Evolutionary conservation across 2,888 invertebrate species (phyloP).

Genomic region (Prenolepis imparis): DNA sequence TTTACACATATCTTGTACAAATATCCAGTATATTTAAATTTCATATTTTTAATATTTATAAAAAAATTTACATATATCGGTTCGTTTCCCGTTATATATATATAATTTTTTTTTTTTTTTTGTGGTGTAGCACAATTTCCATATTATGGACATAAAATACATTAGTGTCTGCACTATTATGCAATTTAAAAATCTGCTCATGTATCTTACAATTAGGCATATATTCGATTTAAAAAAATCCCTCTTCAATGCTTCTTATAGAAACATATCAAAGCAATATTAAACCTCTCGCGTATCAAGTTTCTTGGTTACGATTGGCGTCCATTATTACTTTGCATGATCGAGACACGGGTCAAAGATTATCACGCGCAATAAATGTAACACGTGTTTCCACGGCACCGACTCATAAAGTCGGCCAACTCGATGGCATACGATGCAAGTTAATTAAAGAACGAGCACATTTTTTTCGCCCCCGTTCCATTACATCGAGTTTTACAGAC

Average conservation of each 20-base stretch:
- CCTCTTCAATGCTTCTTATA: background rate
- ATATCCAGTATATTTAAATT: background rate
- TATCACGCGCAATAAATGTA: slow-evolving; percentile 71
- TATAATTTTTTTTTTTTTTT: too few species aligned
- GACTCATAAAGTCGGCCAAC: slow-evolving; percentile 61
- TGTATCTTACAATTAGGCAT: background rate
- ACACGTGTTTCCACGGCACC: slow-evolving; percentile 61
- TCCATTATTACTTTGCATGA: slow-evolving; percentile 66
- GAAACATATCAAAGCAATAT: slow-evolving; percentile 33
- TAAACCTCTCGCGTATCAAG: slow-evolving; percentile 75
- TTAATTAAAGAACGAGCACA: slow-evolving; percentile 70
- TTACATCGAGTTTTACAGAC: slow-evolving; percentile 12
- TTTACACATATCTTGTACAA: background rate
- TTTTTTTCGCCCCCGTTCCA: slow-evolving; percentile 21
- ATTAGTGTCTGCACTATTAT: background rate
- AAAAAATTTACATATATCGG: slow-evolving; percentile 4
- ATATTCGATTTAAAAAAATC: background rate
- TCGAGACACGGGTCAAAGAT: slow-evolving; percentile 71
- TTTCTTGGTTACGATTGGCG: slow-evolving; percentile 73
- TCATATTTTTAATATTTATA: slow-evolving; percentile 15
- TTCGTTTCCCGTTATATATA: background rate
- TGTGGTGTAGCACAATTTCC: background rate
- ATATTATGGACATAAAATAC: background rate
- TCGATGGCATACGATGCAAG: slow-evolving; percentile 57
- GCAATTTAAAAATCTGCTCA: background rate